Evolutionary conservation across 2,888 invertebrate genomes (phyloP).

Genomic region (Crematogaster levior): DNA sequence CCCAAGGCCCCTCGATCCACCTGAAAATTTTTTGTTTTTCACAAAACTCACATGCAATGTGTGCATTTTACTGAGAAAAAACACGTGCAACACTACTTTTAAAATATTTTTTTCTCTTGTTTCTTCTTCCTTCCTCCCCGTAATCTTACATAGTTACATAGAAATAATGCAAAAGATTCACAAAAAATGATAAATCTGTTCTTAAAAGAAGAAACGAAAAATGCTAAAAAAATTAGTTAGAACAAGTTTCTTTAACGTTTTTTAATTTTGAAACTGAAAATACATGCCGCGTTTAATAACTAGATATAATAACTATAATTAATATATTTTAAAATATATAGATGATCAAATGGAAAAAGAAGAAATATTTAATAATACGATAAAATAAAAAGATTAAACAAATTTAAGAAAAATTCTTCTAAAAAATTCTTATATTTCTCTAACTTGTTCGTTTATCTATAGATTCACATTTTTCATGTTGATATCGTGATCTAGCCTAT

Average conservation of each 20-base stretch:
- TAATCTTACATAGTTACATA: not conserved
- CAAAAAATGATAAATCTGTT: not conserved
- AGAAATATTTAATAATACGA: not conserved
- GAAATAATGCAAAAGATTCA: not conserved
- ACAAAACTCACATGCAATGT: constrained; percentile 74
- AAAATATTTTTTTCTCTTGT: not conserved
- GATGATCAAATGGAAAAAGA: not conserved
- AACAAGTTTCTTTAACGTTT: not conserved
- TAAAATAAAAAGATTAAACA: not conserved
- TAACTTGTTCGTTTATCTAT: not conserved
- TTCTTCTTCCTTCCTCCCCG: not conserved
- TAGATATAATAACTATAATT: constrained; percentile 12
- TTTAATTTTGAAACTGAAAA: not conserved
- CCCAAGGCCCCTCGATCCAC: constrained; percentile 78
- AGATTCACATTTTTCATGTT: not conserved
- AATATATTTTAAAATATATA: not conserved
- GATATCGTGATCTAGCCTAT: not conserved
- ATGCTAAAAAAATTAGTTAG: not conserved
- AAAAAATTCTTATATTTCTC: not conserved
- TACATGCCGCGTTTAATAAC: not conserved
- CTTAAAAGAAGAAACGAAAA: not conserved
- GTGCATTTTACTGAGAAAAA: not conserved
- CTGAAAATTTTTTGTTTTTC: constrained; percentile 78
- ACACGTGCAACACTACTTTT: not conserved
- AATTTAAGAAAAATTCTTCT: no score